Evolutionary conservation across 2,113 vertebrate genomes (phyloP).

Genomic region (Pelusios castaneus): DNA sequence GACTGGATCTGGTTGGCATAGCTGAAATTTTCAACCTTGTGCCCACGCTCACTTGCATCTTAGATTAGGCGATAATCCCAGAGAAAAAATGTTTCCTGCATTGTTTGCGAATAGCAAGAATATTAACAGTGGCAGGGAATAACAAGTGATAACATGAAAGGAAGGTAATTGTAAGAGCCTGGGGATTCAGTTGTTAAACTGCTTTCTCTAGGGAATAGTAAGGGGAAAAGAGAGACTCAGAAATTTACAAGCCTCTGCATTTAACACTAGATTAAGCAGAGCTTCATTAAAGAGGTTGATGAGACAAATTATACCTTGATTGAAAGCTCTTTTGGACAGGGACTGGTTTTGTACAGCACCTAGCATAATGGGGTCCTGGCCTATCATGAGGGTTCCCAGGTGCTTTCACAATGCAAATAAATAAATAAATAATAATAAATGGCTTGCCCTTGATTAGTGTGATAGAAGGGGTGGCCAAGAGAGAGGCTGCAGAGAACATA

Average conservation of each 20-base stretch:
- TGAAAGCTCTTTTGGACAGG: not conserved
- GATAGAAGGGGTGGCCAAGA: not conserved
- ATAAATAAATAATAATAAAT: not conserved
- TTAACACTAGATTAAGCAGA: not conserved
- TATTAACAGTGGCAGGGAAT: not conserved
- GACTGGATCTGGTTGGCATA: not conserved
- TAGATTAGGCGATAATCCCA: not conserved
- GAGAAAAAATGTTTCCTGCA: not conserved
- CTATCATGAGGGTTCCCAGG: not conserved
- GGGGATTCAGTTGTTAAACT: not conserved
- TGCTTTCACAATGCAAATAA: not conserved
- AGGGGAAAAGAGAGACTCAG: not conserved
- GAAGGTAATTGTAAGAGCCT: not conserved
- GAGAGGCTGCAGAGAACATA: not conserved
- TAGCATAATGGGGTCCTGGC: not conserved
- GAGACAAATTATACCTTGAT: not conserved
- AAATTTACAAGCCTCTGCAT: not conserved
- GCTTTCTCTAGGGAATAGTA: not conserved
- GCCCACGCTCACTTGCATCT: not conserved
- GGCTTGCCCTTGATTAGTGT: not conserved
- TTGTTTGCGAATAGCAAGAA: not conserved
- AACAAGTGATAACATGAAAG: not conserved
- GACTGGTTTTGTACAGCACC: slow-evolving; percentile 4
- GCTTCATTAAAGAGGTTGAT: slow-evolving; percentile 14
- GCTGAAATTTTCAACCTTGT: not conserved